phyloP scores from a whole-genome alignment of 2,113 vertebrate genomes.

The Cynoglossus semilaevis region DNA sequence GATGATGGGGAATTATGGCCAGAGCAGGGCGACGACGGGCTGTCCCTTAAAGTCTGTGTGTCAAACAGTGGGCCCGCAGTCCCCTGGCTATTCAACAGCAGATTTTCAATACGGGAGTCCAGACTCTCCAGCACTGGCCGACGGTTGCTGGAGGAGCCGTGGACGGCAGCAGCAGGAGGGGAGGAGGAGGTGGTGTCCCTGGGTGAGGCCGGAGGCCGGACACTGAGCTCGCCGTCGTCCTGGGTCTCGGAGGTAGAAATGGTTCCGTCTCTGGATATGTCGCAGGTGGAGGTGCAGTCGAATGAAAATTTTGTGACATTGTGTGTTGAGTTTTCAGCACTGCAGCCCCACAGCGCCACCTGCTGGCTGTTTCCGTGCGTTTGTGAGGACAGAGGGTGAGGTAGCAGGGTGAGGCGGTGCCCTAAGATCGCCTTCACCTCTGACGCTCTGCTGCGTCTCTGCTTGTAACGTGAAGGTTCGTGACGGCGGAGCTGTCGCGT shows the following conservation, averaged over 20 bases:
- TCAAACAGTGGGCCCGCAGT: slow-evolving; percentile 77
- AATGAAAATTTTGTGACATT: slow-evolving; percentile 59
- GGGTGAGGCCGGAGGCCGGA: slow-evolving; percentile 58
- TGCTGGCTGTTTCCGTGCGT: slow-evolving; percentile 70
- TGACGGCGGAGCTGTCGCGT: slow-evolving; percentile 46
- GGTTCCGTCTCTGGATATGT: no score
- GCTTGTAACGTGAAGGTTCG: slow-evolving; percentile 38
- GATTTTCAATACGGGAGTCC: slow-evolving; percentile 94
- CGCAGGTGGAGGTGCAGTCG: slow-evolving; percentile 68
- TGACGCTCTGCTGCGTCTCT: slow-evolving; percentile 65
- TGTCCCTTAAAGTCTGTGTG: slow-evolving; percentile 74
- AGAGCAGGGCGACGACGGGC: slow-evolving; percentile 80
- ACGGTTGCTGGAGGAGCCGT: slow-evolving; percentile 74
- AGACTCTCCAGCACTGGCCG: slow-evolving; percentile 81
- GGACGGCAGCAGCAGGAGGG: slow-evolving; percentile 12
- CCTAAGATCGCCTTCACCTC: slow-evolving; percentile 77
- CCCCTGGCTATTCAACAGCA: slow-evolving; percentile 83
- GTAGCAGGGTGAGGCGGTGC: slow-evolving; percentile 60
- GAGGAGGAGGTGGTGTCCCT: slow-evolving; percentile 18
- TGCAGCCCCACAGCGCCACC: slow-evolving; percentile 76
- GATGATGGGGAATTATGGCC: slow-evolving; percentile 46
- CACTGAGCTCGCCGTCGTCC: slow-evolving; percentile 42
- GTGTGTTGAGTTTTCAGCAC: slow-evolving; percentile 58
- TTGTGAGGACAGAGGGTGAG: slow-evolving; percentile 18
- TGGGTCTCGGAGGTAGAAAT: slow-evolving; percentile 58